phyloP scores from a whole-genome alignment of 1,140 invertebrate species.

The Solen grandis region DNA sequence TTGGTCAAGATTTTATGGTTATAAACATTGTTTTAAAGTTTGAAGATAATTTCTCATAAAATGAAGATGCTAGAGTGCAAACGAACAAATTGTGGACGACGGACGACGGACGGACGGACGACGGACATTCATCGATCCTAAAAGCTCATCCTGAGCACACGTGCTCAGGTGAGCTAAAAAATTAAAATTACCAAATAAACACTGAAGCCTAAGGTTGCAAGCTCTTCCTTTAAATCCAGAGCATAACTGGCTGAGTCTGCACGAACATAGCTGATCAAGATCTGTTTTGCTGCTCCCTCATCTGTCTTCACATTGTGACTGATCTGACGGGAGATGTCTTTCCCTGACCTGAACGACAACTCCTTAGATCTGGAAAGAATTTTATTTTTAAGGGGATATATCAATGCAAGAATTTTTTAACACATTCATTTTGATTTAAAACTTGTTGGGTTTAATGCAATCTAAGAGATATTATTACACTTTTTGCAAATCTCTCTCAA shows the following conservation, averaged over 20 bases:
- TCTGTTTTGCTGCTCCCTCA: slow-evolving; percentile 68
- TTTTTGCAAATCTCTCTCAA: neutral
- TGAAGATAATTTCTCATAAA: no score
- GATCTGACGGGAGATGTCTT: slow-evolving; percentile 66
- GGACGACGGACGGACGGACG: no score
- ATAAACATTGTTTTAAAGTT: no score
- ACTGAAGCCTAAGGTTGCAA: slow-evolving; percentile 76
- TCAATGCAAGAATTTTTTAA: neutral
- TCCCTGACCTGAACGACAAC: slow-evolving; percentile 68
- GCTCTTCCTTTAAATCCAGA: slow-evolving; percentile 78
- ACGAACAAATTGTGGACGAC: no score
- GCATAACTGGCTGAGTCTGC: slow-evolving; percentile 81
- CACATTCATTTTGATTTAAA: neutral
- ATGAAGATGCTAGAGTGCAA: no score
- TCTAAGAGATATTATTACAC: neutral
- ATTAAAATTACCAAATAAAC: slow-evolving; percentile 82
- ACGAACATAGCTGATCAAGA: slow-evolving; percentile 82
- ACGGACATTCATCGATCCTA: no score
- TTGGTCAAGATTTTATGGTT: no score
- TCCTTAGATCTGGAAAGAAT: slow-evolving; percentile 52
- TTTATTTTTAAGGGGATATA: neutral
- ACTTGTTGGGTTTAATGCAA: neutral
- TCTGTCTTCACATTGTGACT: slow-evolving; percentile 9
- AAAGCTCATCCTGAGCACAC: no score
- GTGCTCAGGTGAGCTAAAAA: no score